Percentiles rank a stretch among this genome's conserved stretches.
Conservation (phyloP, 2,113 vertebrate species). For the Tiliqua scincoides region DNA sequence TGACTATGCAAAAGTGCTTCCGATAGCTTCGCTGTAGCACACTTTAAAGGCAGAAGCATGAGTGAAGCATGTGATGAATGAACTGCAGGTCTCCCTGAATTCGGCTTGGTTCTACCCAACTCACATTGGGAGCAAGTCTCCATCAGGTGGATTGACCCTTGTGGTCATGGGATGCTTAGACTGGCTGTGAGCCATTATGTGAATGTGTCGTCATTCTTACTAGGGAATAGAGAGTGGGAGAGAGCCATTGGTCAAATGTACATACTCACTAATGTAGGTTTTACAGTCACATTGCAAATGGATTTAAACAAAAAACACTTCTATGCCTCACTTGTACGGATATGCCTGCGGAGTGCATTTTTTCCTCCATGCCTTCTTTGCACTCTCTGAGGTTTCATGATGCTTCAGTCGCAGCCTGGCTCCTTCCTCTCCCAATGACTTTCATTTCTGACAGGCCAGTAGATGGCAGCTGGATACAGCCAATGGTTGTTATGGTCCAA, state of each 20-base stretch:
- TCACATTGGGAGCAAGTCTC: no score
- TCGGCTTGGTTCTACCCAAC: no score
- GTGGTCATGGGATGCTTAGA: neutral
- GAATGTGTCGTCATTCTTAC: neutral
- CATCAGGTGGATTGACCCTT: no score
- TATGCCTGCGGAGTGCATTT: neutral
- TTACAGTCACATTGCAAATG: neutral
- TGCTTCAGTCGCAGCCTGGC: no score
- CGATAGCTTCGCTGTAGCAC: neutral
- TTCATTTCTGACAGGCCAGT: slow-evolving; percentile 6
- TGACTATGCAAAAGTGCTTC: neutral
- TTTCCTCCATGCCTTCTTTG: neutral
- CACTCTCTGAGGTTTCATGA: neutral
- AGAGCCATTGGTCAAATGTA: neutral
- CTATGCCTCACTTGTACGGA: neutral
- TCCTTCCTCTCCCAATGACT: neutral
- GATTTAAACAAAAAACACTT: neutral
- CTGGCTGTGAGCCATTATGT: neutral
- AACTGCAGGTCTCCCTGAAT: no score
- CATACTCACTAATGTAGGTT: neutral
- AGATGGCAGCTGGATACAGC: slow-evolving; percentile 26
- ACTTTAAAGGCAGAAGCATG: no score
- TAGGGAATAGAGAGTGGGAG: neutral
- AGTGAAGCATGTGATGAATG: no score
- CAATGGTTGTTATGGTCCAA: neutral